phyloP scores from a whole-genome alignment of 2,113 vertebrate species.

The Microcebus lehilahytsara region DNA sequence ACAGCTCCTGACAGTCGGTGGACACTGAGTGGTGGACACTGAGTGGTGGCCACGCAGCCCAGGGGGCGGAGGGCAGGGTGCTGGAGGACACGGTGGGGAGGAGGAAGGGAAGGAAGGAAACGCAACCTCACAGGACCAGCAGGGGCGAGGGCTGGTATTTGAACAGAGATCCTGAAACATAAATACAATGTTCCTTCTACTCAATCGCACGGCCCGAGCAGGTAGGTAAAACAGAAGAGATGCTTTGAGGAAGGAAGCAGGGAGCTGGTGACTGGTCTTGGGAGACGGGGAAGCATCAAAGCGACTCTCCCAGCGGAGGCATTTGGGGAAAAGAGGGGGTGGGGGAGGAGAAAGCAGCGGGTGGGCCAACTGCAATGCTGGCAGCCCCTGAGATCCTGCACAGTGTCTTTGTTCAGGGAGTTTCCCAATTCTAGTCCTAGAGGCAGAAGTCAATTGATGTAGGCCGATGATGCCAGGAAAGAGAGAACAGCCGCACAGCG shows the following conservation, averaged over 20 bases:
- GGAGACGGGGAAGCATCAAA: not conserved
- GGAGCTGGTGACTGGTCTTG: not conserved
- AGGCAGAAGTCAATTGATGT: conserved; percentile 53
- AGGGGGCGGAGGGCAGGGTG: not conserved
- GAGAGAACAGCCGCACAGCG: not conserved
- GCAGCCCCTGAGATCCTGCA: not conserved
- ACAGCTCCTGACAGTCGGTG: not conserved
- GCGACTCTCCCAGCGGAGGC: not conserved
- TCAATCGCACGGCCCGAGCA: not conserved
- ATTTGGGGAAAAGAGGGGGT: not conserved
- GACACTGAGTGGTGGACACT: too few relatives aligned
- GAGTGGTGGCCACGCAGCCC: not conserved
- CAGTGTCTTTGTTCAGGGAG: conserved; percentile 34
- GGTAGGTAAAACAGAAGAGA: not conserved
- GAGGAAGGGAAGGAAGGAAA: conserved; percentile 36
- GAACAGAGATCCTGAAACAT: not conserved
- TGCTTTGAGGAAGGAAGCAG: not conserved
- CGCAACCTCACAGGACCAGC: not conserved
- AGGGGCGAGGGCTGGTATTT: not conserved
- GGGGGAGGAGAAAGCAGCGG: not conserved
- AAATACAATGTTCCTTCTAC: not conserved
- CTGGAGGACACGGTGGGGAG: not conserved
- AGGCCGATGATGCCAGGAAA: conserved; percentile 23
- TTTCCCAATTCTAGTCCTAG: conserved; percentile 36
- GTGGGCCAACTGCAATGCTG: not conserved